Conservation (phyloP, 2,113 vertebrate genomes). For the Apeltes quadracus region DNA sequence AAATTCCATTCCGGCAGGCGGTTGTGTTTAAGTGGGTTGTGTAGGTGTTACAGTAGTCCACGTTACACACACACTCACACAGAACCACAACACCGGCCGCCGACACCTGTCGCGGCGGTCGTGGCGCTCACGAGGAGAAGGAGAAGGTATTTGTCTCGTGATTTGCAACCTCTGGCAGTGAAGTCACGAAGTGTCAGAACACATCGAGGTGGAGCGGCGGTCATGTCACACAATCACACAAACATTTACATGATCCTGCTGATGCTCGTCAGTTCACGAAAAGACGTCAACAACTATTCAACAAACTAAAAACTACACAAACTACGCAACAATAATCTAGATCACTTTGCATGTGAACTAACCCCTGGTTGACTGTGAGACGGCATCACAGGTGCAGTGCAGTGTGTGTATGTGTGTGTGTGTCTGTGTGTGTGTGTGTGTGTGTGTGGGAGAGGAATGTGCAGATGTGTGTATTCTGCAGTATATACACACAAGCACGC, state of each 20-base stretch:
- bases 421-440: too few relatives aligned
- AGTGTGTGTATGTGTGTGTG: too few relatives aligned
- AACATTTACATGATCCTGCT: neutral
- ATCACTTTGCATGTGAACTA: neutral
- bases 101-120: conserved; percentile 25
- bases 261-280: neutral
- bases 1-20: conserved; percentile 6
- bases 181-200: neutral
- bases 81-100: neutral
- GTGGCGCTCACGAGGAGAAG: conserved; percentile 15
- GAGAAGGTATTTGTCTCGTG: conserved; percentile 33
- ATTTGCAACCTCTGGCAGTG: conserved; percentile 11
- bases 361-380: conserved; percentile 5
- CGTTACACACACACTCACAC: too few relatives aligned
- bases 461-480: conserved; percentile 45
- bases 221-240: conserved; percentile 5
- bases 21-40: neutral
- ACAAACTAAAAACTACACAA: too few relatives aligned
- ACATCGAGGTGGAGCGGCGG: neutral
- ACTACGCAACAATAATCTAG: too few relatives aligned
- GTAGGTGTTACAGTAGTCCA: too few relatives aligned
- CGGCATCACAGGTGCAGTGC: conserved; percentile 53
- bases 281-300: too few relatives aligned
- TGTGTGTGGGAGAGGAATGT: conserved; percentile 59
- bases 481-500: conserved; percentile 49